Evolutionary conservation across 2,888 invertebrate species (phyloP).

Genomic region (Spodoptera picta): DNA sequence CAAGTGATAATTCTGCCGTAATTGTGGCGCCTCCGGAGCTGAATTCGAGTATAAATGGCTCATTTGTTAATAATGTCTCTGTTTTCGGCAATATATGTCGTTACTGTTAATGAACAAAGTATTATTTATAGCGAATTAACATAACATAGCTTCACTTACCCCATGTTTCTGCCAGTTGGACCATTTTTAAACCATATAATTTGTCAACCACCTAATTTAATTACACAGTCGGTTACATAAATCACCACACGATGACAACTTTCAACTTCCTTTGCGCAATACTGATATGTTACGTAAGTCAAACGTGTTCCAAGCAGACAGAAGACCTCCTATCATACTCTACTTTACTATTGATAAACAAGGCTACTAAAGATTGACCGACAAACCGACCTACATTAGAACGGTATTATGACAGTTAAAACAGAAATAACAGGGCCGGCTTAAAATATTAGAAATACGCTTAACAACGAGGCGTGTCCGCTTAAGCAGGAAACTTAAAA

Average conservation of each 20-base stretch:
- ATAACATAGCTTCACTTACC: background rate
- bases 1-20: slow-evolving; percentile 67
- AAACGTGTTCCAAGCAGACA: slow-evolving; percentile 27
- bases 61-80: slow-evolving; percentile 63
- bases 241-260: slow-evolving; percentile 57
- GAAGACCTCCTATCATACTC: slow-evolving; percentile 31
- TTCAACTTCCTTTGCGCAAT: slow-evolving; percentile 59
- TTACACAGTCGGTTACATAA: slow-evolving; percentile 45
- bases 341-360: slow-evolving; percentile 41
- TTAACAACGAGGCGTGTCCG: slow-evolving; percentile 64
- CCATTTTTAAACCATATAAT: slow-evolving; percentile 37
- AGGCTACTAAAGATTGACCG: slow-evolving; percentile 21
- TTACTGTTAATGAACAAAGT: slow-evolving; percentile 30
- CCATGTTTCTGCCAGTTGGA: background rate
- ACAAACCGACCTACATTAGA: slow-evolving; percentile 40
- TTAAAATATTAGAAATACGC: slow-evolving; percentile 48
- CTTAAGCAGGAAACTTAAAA: slow-evolving; percentile 71
- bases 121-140: slow-evolving; percentile 1
- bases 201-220: slow-evolving; percentile 29
- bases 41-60: slow-evolving; percentile 64
- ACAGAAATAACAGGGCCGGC: slow-evolving; percentile 44
- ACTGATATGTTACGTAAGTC: slow-evolving; percentile 51
- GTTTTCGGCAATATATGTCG: slow-evolving; percentile 45
- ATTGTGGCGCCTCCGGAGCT: slow-evolving; percentile 68
- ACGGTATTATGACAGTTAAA: slow-evolving; percentile 33